Percentiles rank a stretch among this genome's conserved stretches.
Conservation (phyloP, 92 coral and sea anemone genomes). For the Epizoanthus stellaris region DNA sequence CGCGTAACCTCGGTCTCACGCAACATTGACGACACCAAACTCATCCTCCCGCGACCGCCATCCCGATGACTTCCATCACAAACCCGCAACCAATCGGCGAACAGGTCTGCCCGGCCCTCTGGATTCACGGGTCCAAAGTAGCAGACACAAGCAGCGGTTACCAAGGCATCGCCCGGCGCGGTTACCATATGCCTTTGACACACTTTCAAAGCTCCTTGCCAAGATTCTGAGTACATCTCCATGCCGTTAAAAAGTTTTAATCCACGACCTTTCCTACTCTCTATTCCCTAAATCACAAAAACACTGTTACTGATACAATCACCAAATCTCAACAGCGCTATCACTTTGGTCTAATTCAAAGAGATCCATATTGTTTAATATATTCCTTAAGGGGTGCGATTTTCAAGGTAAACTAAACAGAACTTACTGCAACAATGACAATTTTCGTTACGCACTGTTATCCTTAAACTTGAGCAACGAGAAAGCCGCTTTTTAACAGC, state of each 20-base stretch:
- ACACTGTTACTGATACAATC: not conserved
- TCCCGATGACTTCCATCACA: slow-evolving; percentile 79
- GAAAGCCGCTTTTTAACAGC: too few species aligned
- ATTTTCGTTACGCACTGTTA: too few species aligned
- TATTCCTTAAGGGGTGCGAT: too few species aligned
- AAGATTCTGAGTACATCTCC: slow-evolving; percentile 67
- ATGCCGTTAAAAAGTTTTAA: slow-evolving; percentile 69
- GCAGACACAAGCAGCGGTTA: slow-evolving; percentile 89
- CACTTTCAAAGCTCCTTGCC: slow-evolving; percentile 72
- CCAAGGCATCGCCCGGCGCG: slow-evolving; percentile 93
- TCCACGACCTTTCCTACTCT: slow-evolving; percentile 76
- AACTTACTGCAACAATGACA: too few species aligned
- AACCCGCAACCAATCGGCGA: slow-evolving; percentile 85
- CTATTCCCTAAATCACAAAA: slow-evolving; percentile 60
- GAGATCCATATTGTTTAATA: too few species aligned
- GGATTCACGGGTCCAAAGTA: slow-evolving; percentile 89
- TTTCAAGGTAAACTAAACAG: too few species aligned
- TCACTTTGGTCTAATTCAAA: too few species aligned
- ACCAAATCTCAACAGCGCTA: not conserved
- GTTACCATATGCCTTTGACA: slow-evolving; percentile 78
- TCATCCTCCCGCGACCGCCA: slow-evolving; percentile 31
- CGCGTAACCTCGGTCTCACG: slow-evolving; percentile 39
- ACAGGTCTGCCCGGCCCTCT: slow-evolving; percentile 83
- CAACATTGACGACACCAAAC: slow-evolving; percentile 66
- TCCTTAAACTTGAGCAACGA: too few species aligned